These are phyloP conservation scores for Oryzias javanicus DNA, from an alignment of 2,113 vertebrate species.

Conservation along the genomic window DNA sequence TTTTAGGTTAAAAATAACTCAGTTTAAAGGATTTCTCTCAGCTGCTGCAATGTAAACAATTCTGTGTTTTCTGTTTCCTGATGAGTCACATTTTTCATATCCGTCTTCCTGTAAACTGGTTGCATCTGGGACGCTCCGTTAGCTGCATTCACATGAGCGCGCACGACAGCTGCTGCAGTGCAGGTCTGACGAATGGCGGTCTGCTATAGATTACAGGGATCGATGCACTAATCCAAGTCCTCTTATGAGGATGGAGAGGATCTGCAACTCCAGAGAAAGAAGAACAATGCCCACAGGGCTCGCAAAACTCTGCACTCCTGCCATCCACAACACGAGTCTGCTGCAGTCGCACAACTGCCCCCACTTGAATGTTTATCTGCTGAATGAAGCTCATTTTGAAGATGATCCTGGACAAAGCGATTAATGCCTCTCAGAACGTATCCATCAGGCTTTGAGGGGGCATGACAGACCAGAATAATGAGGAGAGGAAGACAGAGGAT, in stretches of 20 bases:
- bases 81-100: too few relatives aligned
- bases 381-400: slow-evolving; percentile 26
- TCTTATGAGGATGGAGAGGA: slow-evolving; percentile 25
- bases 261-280: slow-evolving; percentile 8
- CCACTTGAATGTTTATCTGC: slow-evolving; percentile 12
- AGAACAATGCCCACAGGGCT: neutral
- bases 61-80: too few relatives aligned
- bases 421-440: slow-evolving; percentile 11
- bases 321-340: neutral
- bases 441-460: slow-evolving; percentile 7
- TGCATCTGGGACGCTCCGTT: neutral
- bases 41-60: too few relatives aligned
- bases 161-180: slow-evolving; percentile 34
- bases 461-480: slow-evolving; percentile 8
- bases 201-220: slow-evolving; percentile 42
- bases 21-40: too few relatives aligned
- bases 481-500: slow-evolving; percentile 1
- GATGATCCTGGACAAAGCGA: slow-evolving; percentile 23
- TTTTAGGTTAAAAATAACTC: too few relatives aligned
- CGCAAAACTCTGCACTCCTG: slow-evolving; percentile 2
- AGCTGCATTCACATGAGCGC: slow-evolving; percentile 19
- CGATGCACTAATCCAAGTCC: slow-evolving; percentile 43
- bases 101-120: too few relatives aligned
- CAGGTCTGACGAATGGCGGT: slow-evolving; percentile 39
- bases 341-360: neutral